Base-by-base conservation (phyloP, 1,140 invertebrate species). In the Ooceraea biroi region DNA sequence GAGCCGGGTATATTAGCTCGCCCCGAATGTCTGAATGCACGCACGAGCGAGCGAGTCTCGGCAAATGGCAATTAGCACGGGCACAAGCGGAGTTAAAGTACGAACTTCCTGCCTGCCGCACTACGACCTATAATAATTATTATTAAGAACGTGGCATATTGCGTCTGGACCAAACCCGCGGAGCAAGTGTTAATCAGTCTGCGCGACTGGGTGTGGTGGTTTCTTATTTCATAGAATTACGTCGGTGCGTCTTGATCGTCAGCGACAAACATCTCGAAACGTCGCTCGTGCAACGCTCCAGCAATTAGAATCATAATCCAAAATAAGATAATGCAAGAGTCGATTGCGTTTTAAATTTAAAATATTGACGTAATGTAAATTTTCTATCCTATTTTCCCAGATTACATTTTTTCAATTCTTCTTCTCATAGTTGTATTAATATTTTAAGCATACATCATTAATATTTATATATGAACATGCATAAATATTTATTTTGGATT, bases 51-150 rank as follows among this genome's bases (percentile, higher is more conserved):
- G 63, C 44, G 60, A 83, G 63, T 30, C n/a, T 71, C 30, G 48
- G 19, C 57, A 74, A 80, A 85, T 66, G 68, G 11, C 80, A 88
- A 91, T 88, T 89, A 89, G 46, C 80, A 68, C 66, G 68, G 41
- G 66, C 82, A 88, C 82, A 89, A 83, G 63, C 69, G 85, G 74
- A 86, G 88, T 88, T 84, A 89, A 91, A 91, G 85, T 91, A 85
- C 66, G 84, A 85, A 85, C 85, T 90, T 90, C 89, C 89, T 87
- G 85, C 72, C 72, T 63, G 82, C 85, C 36, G 57, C 84, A 89
- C 77, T 89, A 71, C 82, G 87, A 65, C 82, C 82, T 58, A 85
- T 87, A 87, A 90, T 89, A 84, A 90, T 90, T 87, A 86, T 69
- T 86, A 88, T 84, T 36, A 74, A 61, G 71, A 77, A 82, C 17